Base-by-base conservation (phyloP, 2,888 invertebrate species). In the Phengaris arion region DNA sequence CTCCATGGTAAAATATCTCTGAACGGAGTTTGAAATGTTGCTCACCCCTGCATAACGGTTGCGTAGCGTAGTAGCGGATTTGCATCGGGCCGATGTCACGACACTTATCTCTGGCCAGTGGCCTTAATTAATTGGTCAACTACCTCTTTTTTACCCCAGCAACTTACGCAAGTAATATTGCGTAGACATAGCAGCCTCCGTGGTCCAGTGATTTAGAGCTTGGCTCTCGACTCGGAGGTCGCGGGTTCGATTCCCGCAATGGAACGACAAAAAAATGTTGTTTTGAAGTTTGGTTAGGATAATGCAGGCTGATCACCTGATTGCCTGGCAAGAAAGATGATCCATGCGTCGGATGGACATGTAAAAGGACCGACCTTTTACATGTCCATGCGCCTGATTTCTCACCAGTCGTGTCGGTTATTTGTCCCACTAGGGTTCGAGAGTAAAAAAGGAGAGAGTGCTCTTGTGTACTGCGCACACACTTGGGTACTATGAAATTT, bases 41-140 rank as follows among this genome's bases (percentile, higher is more conserved):
- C 68, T 22, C 70, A 81, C 73, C 83, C 82, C 88, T 87, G 83
- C 78, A 75, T 85, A 85, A 85, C 85, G 84, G 82, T 88, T 86
- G 88, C 89, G 90, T 90, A 90, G 85, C 84, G 81, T 87, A 81
- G 90, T 86, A 87, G 89, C 87, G 81, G 83, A 87, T 87, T 88
- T 85, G 82, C 84, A 86, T 86, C 84, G 82, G 82, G 80, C 84
- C 82, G 83, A 82, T 82, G 87, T 87, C 88, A 88, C 85, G 85
- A 83, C 82, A 83, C 84, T 86, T 87, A 89, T 88, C 89, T 86
- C 84, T 86, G 88, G 89, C 89, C 83, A 35, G 12, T 54, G 52
- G 13, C 54, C 72, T 48, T 84, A 81, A 22, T 81, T 88, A 89
- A 89, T 87, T 85, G 86, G 82, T 74, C 52, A 77, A 76, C 35